These are phyloP conservation scores for Phoenoteleia sp. DNA, from an alignment of 2,888 invertebrate species.

Conservation along the genomic window DNA sequence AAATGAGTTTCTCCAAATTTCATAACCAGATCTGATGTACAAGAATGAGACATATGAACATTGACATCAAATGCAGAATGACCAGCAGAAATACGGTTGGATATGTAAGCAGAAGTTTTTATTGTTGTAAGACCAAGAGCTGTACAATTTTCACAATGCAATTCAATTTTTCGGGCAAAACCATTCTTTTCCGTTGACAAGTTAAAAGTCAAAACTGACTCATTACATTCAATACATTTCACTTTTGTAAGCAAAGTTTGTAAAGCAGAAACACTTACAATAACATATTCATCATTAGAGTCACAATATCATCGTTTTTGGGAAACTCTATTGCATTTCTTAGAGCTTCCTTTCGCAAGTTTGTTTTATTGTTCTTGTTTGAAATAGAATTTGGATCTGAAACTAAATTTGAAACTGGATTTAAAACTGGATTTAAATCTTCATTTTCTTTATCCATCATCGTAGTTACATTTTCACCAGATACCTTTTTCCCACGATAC, in stretches of 20 bases:
- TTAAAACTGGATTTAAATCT: too few relatives aligned
- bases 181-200: not conserved
- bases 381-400: too few relatives aligned
- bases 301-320: not conserved
- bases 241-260: conserved; percentile 1
- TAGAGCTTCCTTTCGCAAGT: too few relatives aligned
- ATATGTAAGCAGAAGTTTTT: not conserved
- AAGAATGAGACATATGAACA: too few relatives aligned
- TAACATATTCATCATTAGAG: conserved; percentile 9
- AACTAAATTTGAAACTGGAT: too few relatives aligned
- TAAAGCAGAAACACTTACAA: not conserved
- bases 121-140: not conserved
- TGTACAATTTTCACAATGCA: conserved; percentile 8
- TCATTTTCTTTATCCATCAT: too few relatives aligned
- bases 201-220: not conserved
- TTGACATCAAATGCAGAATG: conserved; percentile 8
- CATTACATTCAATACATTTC: conserved; percentile 18
- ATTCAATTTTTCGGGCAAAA: conserved; percentile 11
- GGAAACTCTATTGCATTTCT: too few relatives aligned
- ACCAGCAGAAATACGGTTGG: conserved; percentile 2
- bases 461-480: too few relatives aligned
- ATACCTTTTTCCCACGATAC: too few relatives aligned
- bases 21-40: not conserved
- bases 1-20: too few relatives aligned
- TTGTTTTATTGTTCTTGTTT: too few relatives aligned